phyloP scores from a whole-genome alignment of 2,888 invertebrate genomes.

The Oscheius sp. region DNA sequence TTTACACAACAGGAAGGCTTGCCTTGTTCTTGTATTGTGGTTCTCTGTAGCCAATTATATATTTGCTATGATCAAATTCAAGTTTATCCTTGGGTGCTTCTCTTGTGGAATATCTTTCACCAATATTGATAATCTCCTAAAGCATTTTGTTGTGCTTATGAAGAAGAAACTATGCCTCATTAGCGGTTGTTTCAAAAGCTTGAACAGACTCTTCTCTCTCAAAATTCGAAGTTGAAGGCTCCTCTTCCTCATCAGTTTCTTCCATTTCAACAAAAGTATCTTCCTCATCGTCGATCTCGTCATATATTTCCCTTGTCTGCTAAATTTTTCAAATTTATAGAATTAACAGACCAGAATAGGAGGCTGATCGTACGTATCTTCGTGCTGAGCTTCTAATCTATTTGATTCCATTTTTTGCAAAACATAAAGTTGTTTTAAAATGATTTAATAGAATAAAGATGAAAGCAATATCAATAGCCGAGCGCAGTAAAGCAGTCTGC shows the following conservation, averaged over 20 bases:
- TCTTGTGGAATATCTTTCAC: too few relatives aligned
- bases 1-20: too few relatives aligned
- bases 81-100: not conserved
- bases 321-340: not conserved
- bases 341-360: conserved; percentile 1
- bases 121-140: not conserved
- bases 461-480: too few relatives aligned
- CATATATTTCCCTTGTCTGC: not conserved
- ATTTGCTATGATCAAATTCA: conserved; percentile 20
- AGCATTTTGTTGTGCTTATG: not conserved
- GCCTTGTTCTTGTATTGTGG: conserved; percentile 26
- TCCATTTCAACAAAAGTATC: conserved; percentile 29
- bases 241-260: conserved; percentile 21
- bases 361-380: not conserved
- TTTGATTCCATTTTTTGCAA: not conserved
- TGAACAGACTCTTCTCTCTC: not conserved
- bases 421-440: too few relatives aligned
- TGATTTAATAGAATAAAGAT: too few relatives aligned
- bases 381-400: too few relatives aligned
- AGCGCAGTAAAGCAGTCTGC: too few relatives aligned
- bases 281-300: conserved; percentile 21
- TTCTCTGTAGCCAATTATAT: conserved; percentile 8
- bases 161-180: not conserved
- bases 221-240: not conserved
- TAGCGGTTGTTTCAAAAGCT: too few relatives aligned